Evolutionary conservation across 2,113 vertebrate species (phyloP), one percentile per base, ranked within the genome.

Genomic region (Cavia porcellus): DNA sequence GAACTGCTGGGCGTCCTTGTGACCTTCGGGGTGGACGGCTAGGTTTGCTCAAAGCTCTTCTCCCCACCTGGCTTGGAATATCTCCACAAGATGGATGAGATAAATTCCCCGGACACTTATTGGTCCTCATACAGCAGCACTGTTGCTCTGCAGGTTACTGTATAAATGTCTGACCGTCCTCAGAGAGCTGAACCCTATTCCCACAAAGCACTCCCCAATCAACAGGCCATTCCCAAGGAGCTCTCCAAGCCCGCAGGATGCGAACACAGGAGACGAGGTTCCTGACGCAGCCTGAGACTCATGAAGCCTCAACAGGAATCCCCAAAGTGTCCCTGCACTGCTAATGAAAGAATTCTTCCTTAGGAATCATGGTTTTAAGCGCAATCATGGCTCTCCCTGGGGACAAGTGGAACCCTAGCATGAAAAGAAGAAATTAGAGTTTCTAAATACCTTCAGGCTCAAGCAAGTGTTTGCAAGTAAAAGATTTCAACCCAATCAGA

Each of bases 271-370:
- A 96, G 89, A 82, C 80, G n/a, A 17, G 30, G 64, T 20, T 97
- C 95, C 92, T 97, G 97, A 98, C 96, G 96, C 82, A 97, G 95
- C 90, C 64, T 83, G 97, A 94, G 97, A 96, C 55, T 61, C n/a
- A 14, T 1, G 22, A 95, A 87, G 50, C 68, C 96, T 84, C 97
- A 38, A 10, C 13, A 72, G 92, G 38, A 95, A 97, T 96, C 97
- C 96, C 97, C 97, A 70, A 0, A 64, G 95, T 32, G 82, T 61
- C 61, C 74, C 47, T 42, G 70, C n/a, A n/a, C 35, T 24, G 61
- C 64, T 38, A 94, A 85, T 20, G 64, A 45, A 42, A 45, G 72
- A 83, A 77, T 90, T 97, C 82, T 96, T 95, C 86, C 72, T 38
- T 10, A 83, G 90, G 72, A 91, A 52, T 96, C 84, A 55, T 2